phyloP scores from a whole-genome alignment of 2,888 invertebrate genomes.

The Gryllus longicercus region DNA sequence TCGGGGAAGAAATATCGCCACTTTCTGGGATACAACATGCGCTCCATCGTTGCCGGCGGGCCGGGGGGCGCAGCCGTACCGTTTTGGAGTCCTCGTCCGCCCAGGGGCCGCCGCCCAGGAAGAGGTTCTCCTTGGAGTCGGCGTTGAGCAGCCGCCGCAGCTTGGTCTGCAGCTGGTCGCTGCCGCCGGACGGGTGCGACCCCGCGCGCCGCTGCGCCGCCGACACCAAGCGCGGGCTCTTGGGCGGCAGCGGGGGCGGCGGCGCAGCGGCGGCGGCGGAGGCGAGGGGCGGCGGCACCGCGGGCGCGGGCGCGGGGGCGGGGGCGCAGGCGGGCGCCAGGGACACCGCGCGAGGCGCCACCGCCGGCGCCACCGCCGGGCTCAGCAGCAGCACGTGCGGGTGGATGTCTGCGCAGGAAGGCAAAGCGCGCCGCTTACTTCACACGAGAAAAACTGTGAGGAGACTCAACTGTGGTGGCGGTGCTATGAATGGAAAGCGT shows the following conservation, averaged over 20 bases:
- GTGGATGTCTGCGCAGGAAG: constrained; percentile 27
- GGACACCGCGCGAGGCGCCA: no score
- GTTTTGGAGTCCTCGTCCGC: constrained; percentile 33
- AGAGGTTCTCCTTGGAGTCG: constrained; percentile 69
- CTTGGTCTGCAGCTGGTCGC: constrained; percentile 72
- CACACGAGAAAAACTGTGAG: no score
- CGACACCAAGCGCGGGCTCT: constrained; percentile 34
- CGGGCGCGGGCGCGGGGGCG: neutral
- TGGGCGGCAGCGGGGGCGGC: constrained; percentile 36
- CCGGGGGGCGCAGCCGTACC: neutral
- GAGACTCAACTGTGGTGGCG: no score
- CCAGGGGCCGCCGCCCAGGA: constrained; percentile 47
- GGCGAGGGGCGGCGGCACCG: constrained; percentile 25
- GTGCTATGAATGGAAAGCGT: no score
- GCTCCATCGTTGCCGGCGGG: no score
- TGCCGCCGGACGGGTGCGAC: constrained; percentile 45
- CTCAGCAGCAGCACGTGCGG: constrained; percentile 31
- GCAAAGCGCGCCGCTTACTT: neutral
- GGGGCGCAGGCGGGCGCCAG: no score
- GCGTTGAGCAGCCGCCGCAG: constrained; percentile 70
- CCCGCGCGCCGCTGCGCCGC: constrained; percentile 38
- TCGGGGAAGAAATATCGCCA: no score
- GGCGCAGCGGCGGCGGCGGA: constrained; percentile 3
- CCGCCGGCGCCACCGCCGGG: constrained; percentile 23
- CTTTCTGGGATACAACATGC: no score